Evolutionary conservation across 2,888 invertebrate species (phyloP), one percentile per base, ranked within the genome.

Genomic region (Athrips mouffetella): DNA sequence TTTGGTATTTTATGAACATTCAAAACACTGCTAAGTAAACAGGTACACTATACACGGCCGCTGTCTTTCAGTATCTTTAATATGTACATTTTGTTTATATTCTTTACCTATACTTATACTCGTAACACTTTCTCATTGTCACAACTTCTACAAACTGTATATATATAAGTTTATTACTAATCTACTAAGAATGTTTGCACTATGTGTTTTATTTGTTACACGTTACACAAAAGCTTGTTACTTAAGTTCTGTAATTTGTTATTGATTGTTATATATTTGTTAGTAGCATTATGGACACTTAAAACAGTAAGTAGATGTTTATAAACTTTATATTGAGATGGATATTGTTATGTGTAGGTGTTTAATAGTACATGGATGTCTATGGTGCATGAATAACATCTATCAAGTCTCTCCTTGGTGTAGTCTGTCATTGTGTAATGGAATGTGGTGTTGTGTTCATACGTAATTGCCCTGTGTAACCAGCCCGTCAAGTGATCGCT

Each of bases 321-420:
- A 29, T 29, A 13, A 8, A 11, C 31, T 31, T 31, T 31, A 11
- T 31, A n/a, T 31, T 35, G 15, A 31, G 31, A 25, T 25, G 25
- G 15, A 8, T 41, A 41, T 44, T 30, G 44, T 11, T 30, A 37
- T 18, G 30, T n/a, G 44, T 31, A 20, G 13, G 11, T 21, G 45
- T 11, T 51, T n/a, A n/a, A n/a, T n/a, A n/a, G n/a, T n/a, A n/a
- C n/a, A n/a, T n/a, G n/a, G n/a, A 29, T 42, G 47, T 70, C 64
- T 67, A 79, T 84, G 87, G 88, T 88, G 88, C 88, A 88, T 86
- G 88, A 88, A 88, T 88, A 88, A 88, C 88, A 88, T 88, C 88
- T 88, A 83, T 84, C 66, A 70, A 67, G 64, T 66, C 65, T 68
- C 60, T 61, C 60, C 60, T 72, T 53, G 58, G 57, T 73, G 73